A percentile compares a stretch with the other conserved stretches of the same genome.
phyloP scores from a whole-genome alignment of 1,140 invertebrate genomes.

The Cecropterus lyciades region DNA sequence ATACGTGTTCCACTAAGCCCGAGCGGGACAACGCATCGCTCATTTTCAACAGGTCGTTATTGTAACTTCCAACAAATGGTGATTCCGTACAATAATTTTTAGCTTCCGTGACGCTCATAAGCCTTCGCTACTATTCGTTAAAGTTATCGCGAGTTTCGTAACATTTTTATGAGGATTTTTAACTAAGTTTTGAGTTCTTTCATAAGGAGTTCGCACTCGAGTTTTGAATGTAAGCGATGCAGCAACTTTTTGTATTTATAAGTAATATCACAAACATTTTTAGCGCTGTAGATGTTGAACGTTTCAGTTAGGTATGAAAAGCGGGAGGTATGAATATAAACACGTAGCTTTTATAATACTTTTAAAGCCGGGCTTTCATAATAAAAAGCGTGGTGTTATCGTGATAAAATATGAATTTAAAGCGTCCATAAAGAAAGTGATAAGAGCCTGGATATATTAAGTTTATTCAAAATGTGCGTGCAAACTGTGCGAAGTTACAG shows the following conservation, averaged over 20 bases:
- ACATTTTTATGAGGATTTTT: conserved; percentile 16
- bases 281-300: no score
- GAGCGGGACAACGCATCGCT: conserved; percentile 58
- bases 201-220: background rate
- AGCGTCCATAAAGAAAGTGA: conserved; percentile 29
- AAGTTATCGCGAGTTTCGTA: conserved; percentile 20
- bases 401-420: conserved; percentile 35
- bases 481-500: conserved; percentile 20
- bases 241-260: background rate
- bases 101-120: conserved; percentile 46
- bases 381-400: conserved; percentile 34
- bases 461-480: conserved; percentile 21
- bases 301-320: conserved; percentile 1
- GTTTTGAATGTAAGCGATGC: conserved; percentile 12
- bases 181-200: conserved; percentile 1
- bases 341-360: conserved; percentile 17
- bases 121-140: conserved; percentile 19
- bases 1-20: conserved; percentile 49
- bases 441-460: conserved; percentile 28
- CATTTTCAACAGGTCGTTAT: conserved; percentile 81
- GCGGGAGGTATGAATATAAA: conserved; percentile 9
- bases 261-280: no score
- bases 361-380: conserved; percentile 24
- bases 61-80: conserved; percentile 75
- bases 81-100: conserved; percentile 74